Percentiles rank a stretch among this genome's conserved stretches.
phyloP scores from a whole-genome alignment of 2,888 invertebrate genomes.

The Diabrotica balteata region DNA sequence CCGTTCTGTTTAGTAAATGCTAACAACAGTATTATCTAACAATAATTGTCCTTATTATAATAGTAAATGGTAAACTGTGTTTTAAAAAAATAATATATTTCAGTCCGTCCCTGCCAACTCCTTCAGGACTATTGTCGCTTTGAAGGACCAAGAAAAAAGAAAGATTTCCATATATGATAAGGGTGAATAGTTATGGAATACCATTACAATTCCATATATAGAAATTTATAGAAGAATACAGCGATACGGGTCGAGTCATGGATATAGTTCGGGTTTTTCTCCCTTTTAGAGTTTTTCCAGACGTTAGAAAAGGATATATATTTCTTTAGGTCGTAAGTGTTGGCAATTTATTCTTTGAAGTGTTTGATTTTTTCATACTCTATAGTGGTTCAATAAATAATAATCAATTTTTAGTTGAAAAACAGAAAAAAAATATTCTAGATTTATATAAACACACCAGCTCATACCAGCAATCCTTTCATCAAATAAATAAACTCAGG shows the following conservation, averaged over 20 bases:
- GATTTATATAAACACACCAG: too few species aligned
- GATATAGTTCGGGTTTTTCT: conserved; percentile 5
- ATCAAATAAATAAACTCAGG: too few species aligned
- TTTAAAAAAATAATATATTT: neutral
- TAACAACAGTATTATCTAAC: too few species aligned
- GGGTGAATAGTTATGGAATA: conserved; percentile 50
- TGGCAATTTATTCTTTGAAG: neutral
- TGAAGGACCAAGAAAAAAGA: conserved; percentile 39
- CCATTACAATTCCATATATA: conserved; percentile 43
- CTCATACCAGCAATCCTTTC: too few species aligned
- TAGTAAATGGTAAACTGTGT: too few species aligned
- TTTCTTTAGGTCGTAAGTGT: neutral
- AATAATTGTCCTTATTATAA: too few species aligned
- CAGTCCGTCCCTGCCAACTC: conserved; percentile 11
- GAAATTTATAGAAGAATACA: conserved; percentile 1
- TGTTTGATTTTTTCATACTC: neutral
- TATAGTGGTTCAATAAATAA: too few species aligned
- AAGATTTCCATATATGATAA: conserved; percentile 49
- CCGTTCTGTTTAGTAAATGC: too few species aligned
- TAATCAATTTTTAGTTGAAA: too few species aligned
- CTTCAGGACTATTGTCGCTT: conserved; percentile 45
- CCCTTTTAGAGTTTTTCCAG: neutral
- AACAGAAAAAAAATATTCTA: too few species aligned
- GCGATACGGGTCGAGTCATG: neutral
- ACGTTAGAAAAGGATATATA: neutral